Evolutionary conservation across 2,113 vertebrate species (phyloP).

Genomic region (Planiliza haematocheilus): DNA sequence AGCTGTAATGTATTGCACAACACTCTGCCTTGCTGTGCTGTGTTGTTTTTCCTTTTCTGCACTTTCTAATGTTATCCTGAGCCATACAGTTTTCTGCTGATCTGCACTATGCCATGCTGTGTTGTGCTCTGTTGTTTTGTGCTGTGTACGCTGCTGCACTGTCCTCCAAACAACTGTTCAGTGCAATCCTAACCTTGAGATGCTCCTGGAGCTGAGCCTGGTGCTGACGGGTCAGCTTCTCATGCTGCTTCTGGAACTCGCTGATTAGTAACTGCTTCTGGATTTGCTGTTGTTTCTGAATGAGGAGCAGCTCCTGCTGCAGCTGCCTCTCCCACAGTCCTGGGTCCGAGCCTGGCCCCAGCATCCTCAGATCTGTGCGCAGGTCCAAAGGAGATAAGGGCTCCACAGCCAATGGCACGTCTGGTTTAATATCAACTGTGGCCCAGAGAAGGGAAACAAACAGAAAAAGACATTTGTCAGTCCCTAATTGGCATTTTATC

Average conservation of each 20-base stretch:
- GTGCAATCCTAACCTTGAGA: conserved; percentile 89
- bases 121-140: conserved; percentile 37
- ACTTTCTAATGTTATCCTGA: conserved; percentile 39
- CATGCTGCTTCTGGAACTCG: conserved; percentile 99
- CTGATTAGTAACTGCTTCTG: conserved; percentile 98
- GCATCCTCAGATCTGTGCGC: conserved; percentile 94
- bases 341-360: conserved; percentile 92
- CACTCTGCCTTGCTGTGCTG: conserved; percentile 38
- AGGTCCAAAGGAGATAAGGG: conserved; percentile 92
- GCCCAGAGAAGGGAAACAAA: conserved; percentile 17
- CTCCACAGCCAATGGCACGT: conserved; percentile 88
- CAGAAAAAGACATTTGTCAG: conserved; percentile 18
- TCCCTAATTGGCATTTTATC: background rate
- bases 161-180: conserved; percentile 23
- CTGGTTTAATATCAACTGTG: conserved; percentile 92
- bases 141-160: conserved; percentile 15
- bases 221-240: conserved; percentile 96
- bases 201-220: conserved; percentile 99
- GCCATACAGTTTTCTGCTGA: conserved; percentile 54
- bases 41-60: conserved; percentile 55
- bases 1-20: conserved; percentile 47
- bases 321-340: conserved; percentile 93
- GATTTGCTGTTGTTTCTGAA: conserved; percentile 99
- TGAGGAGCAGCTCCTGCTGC: conserved; percentile 95
- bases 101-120: conserved; percentile 50